These are phyloP conservation scores for Fregata magnificens DNA, from an alignment of 2,113 vertebrate species.

Conservation along the genomic window DNA sequence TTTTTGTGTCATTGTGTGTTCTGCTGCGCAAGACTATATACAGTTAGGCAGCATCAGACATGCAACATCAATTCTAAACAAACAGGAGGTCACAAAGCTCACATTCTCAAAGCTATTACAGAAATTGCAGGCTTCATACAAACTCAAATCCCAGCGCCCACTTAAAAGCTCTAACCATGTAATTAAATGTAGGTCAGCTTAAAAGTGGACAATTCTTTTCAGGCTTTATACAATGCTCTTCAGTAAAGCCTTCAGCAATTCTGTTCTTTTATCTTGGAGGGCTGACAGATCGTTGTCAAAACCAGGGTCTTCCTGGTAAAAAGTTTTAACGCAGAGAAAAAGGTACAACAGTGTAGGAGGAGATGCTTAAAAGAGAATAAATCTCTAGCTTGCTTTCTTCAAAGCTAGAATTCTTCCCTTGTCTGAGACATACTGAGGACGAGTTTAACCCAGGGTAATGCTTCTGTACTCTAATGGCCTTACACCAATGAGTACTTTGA, in stretches of 20 bases:
- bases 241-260: not conserved
- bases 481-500: not conserved
- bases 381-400: conserved; percentile 11
- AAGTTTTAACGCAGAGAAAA: not conserved
- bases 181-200: conserved; percentile 54
- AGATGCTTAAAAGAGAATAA: conserved; percentile 29
- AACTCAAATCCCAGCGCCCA: conserved; percentile 9
- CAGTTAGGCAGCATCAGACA: conserved; percentile 11
- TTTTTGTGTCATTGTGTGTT: not conserved
- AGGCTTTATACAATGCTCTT: not conserved
- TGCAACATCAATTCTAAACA: conserved; percentile 38
- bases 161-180: conserved; percentile 48
- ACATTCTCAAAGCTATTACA: conserved; percentile 20
- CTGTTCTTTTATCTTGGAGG: conserved; percentile 3
- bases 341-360: conserved; percentile 29
- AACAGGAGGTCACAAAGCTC: conserved; percentile 60
- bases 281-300: conserved; percentile 28
- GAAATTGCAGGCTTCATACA: conserved; percentile 53
- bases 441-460: conserved; percentile 18
- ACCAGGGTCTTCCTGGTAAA: not conserved
- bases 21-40: not conserved
- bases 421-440: not conserved
- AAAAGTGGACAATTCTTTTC: not conserved
- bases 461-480: not conserved
- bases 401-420: not conserved